A percentile compares a stretch with the other conserved stretches of the same genome.
These are phyloP conservation scores for Drosophila kuntzei DNA, from an alignment of 2,888 invertebrate species.

Conservation along the genomic window DNA sequence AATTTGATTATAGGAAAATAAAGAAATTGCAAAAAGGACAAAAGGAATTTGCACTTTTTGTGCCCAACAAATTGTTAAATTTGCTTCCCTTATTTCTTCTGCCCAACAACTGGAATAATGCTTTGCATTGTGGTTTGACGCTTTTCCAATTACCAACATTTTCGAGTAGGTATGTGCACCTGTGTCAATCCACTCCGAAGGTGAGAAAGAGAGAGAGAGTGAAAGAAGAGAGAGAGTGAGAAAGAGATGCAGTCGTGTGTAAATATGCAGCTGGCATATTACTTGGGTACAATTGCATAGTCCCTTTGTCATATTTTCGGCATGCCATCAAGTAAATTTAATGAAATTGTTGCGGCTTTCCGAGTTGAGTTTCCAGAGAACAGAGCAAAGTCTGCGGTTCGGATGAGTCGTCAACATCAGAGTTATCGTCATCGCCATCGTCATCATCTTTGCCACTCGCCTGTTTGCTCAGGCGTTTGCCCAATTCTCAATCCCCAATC, in stretches of 20 bases:
- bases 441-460: slow-evolving; percentile 41
- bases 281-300: slow-evolving; percentile 43
- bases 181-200: slow-evolving; percentile 1
- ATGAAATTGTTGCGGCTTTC: slow-evolving; percentile 76
- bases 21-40: neutral
- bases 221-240: neutral
- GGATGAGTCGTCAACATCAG: slow-evolving; percentile 45
- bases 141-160: slow-evolving; percentile 42
- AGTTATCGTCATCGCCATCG: slow-evolving; percentile 16
- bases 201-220: neutral
- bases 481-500: neutral
- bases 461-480: slow-evolving; percentile 52
- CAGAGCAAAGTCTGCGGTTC: slow-evolving; percentile 47
- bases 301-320: slow-evolving; percentile 68
- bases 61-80: slow-evolving; percentile 8
- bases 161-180: slow-evolving; percentile 9
- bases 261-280: slow-evolving; percentile 50
- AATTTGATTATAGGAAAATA: neutral
- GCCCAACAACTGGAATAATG: slow-evolving; percentile 10
- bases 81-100: neutral
- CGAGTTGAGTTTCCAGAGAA: slow-evolving; percentile 59
- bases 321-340: slow-evolving; percentile 62
- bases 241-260: slow-evolving; percentile 36
- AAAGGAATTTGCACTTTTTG: neutral
- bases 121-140: slow-evolving; percentile 30